phyloP scores from a whole-genome alignment of 2,888 invertebrate genomes.

The Sesia apiformis region DNA sequence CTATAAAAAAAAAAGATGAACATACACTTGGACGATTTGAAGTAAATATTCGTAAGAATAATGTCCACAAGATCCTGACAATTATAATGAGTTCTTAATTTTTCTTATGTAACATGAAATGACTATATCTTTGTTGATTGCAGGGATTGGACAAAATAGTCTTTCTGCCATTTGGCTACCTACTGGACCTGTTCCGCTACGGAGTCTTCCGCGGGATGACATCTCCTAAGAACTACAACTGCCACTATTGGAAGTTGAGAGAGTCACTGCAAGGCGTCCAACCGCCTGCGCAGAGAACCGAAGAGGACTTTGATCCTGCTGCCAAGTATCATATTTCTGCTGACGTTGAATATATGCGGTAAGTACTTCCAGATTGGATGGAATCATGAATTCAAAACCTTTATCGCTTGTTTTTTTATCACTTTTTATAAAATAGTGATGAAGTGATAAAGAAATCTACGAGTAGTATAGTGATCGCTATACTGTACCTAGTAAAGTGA shows the following conservation, averaged over 20 bases:
- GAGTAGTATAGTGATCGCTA: no score
- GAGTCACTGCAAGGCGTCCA: conserved; percentile 77
- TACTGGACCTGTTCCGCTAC: conserved; percentile 82
- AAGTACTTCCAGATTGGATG: conserved; percentile 8
- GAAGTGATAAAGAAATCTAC: no score
- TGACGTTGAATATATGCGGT: conserved; percentile 80
- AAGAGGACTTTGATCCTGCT: conserved; percentile 79
- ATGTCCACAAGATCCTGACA: no score
- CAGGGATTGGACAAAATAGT: conserved; percentile 81
- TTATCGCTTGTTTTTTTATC: no score
- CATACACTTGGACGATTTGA: no score
- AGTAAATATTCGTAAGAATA: no score
- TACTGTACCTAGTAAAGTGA: no score
- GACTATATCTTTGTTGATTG: neutral
- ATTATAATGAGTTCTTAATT: no score
- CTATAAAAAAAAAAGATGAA: no score
- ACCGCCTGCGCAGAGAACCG: conserved; percentile 75
- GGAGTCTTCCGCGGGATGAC: conserved; percentile 78
- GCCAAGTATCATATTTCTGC: conserved; percentile 80
- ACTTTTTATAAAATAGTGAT: no score
- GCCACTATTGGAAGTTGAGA: conserved; percentile 77
- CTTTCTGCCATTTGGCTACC: conserved; percentile 80
- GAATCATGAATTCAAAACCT: no score
- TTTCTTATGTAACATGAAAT: no score
- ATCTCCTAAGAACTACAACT: conserved; percentile 75